A percentile compares a stretch with the other conserved stretches of the same genome.
Conservation (phyloP, 2,113 vertebrate species). For the Buteo buteo region DNA sequence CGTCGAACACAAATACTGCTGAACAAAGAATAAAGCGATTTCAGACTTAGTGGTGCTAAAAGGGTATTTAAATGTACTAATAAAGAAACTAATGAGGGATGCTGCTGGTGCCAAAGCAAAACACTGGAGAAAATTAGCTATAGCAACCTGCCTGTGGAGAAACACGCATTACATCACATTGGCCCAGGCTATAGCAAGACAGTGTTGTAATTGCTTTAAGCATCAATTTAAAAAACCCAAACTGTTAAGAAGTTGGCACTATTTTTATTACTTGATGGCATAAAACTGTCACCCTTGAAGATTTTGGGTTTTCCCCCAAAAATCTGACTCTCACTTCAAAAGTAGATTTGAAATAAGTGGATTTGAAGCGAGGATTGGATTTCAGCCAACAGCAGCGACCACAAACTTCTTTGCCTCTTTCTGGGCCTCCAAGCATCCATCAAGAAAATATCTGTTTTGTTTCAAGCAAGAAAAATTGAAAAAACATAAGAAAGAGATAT, state of each 20-base stretch:
- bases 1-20: constrained; percentile 45
- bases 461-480: not conserved
- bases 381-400: not conserved
- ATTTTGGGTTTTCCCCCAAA: not conserved
- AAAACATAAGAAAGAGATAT: not conserved
- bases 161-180: not conserved
- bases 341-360: not conserved
- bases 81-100: constrained; percentile 67
- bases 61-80: constrained; percentile 60
- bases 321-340: not conserved
- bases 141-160: not conserved
- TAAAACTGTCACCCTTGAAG: not conserved
- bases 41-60: constrained; percentile 57
- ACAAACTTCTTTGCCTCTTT: not conserved
- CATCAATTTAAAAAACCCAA: not conserved
- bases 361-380: not conserved
- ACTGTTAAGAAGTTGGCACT: not conserved
- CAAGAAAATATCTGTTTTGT: not conserved
- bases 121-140: constrained; percentile 34
- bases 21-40: constrained; percentile 56
- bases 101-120: constrained; percentile 37
- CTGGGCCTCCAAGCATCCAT: not conserved
- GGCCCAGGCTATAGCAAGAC: not conserved
- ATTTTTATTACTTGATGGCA: not conserved
- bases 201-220: not conserved